These are phyloP conservation scores for Aporrectodea caliginosa DNA, from an alignment of 1,140 invertebrate genomes.

Conservation along the genomic window DNA sequence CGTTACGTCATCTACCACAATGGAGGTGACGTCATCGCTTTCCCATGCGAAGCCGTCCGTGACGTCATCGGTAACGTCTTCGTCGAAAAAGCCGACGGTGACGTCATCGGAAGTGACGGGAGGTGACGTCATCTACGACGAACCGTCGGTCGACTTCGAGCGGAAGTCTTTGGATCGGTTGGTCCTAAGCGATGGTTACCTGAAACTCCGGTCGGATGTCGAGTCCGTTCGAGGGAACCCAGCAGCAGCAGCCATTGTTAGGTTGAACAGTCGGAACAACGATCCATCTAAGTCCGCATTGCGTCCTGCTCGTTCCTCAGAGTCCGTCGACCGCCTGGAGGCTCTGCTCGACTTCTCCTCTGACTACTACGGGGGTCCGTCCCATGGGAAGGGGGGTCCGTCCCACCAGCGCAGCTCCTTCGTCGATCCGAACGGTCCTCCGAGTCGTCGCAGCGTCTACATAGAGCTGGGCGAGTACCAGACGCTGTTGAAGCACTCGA, in stretches of 20 bases:
- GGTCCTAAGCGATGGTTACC: background rate
- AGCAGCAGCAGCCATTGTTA: no score
- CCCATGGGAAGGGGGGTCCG: background rate
- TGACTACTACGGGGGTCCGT: background rate
- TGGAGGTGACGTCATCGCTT: no score
- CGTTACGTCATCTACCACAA: no score
- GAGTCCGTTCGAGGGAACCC: no score
- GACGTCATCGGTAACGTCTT: no score
- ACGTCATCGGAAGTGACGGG: background rate
- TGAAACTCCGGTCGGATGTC: background rate
- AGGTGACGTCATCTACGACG: background rate
- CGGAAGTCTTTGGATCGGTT: background rate
- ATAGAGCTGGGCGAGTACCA: background rate
- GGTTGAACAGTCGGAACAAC: no score
- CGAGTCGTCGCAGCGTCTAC: background rate
- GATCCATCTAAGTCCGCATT: no score
- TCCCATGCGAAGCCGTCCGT: no score
- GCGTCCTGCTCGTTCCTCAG: no score
- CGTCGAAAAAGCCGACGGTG: no score
- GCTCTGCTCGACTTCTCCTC: no score
- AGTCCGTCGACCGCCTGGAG: no score
- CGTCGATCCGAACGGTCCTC: conserved; percentile 3
- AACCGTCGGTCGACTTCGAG: background rate
- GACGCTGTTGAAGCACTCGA: conserved; percentile 1
- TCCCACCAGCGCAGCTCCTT: conserved; percentile 11